phyloP scores from a whole-genome alignment of 2,113 vertebrate genomes.

The Tetrax tetrax region DNA sequence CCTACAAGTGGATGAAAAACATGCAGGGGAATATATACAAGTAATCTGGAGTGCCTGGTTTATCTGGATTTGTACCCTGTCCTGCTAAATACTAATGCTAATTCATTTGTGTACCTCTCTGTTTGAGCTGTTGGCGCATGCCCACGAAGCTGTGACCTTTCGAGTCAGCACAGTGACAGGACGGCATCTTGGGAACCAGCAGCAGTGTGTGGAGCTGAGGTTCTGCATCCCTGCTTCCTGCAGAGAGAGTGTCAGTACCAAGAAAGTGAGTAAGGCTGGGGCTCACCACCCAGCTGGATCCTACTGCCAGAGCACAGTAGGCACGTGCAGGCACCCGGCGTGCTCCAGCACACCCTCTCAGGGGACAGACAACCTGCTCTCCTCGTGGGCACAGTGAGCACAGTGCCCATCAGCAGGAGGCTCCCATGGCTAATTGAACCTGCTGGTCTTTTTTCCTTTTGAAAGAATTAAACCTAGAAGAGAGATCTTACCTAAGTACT shows the following conservation, averaged over 20 bases:
- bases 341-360: neutral
- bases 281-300: neutral
- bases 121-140: rapidly evolving
- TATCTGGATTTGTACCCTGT: neutral
- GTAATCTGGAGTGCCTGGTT: neutral
- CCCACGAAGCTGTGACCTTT: neutral
- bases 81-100: neutral
- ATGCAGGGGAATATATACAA: neutral
- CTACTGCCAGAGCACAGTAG: neutral
- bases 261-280: neutral
- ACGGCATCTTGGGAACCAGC: neutral
- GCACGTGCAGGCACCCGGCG: rapidly evolving
- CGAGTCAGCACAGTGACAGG: neutral
- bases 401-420: neutral
- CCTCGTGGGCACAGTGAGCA: neutral
- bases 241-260: neutral
- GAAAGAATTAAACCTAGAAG: neutral
- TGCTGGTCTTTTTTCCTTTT: rapidly evolving
- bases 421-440: neutral
- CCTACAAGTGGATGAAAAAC: neutral
- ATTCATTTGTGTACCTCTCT: neutral
- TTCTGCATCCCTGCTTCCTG: neutral
- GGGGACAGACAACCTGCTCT: neutral
- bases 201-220: neutral
- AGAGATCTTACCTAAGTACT: neutral